Conservation (phyloP, 2,888 invertebrate species). For the Eurois occulta region DNA sequence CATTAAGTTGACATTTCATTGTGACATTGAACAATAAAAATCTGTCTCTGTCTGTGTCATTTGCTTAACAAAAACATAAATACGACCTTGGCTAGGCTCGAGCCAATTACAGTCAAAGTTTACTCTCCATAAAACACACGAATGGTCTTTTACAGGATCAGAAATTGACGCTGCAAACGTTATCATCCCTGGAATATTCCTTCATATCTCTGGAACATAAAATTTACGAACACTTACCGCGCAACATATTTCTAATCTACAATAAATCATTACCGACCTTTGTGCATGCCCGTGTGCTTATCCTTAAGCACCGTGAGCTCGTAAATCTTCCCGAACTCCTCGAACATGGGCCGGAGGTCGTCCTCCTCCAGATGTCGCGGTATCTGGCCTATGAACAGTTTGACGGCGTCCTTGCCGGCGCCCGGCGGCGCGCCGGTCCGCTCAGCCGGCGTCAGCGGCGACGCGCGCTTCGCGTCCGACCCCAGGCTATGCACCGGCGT, state of each 20-base stretch:
- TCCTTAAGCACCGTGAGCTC: constrained; percentile 98
- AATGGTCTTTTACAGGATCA: constrained; percentile 13
- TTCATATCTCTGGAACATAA: constrained; percentile 35
- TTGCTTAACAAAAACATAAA: constrained; percentile 43
- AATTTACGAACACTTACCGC: constrained; percentile 48
- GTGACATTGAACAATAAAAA: constrained; percentile 50
- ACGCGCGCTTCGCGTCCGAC: constrained; percentile 73
- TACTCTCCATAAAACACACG: constrained; percentile 18
- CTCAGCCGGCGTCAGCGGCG: constrained; percentile 85
- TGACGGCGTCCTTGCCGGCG: constrained; percentile 92
- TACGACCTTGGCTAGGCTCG: constrained; percentile 43
- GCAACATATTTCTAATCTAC: constrained; percentile 58
- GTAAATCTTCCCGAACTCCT: constrained; percentile 97
- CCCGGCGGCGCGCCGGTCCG: constrained; percentile 86
- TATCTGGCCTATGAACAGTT: constrained; percentile 98
- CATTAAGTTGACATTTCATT: constrained; percentile 40
- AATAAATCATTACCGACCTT: constrained; percentile 92
- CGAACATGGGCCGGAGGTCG: constrained; percentile 96
- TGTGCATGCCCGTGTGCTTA: constrained; percentile 98
- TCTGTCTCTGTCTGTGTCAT: constrained; percentile 23
- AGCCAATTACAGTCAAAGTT: constrained; percentile 45
- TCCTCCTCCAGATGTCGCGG: constrained; percentile 97
- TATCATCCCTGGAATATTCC: constrained; percentile 30
- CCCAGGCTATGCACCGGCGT: constrained; percentile 83
- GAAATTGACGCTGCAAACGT: constrained; percentile 9